Base-by-base conservation (phyloP, 2,113 vertebrate species). In the Labeo rohita region DNA sequence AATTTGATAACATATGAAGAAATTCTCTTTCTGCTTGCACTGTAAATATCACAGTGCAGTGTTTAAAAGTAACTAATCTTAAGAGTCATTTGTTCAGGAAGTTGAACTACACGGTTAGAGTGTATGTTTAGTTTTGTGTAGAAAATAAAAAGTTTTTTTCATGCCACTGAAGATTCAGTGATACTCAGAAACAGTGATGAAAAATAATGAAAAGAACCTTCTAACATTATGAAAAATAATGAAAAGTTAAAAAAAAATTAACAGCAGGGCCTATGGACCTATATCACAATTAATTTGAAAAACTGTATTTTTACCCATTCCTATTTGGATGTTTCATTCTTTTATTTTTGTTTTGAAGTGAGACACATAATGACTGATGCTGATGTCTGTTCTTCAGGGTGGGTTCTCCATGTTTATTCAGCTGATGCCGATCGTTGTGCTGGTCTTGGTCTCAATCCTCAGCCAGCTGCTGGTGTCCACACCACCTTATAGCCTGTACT, bases 361-460 rank as follows among this genome's bases (percentile, higher is more conserved):
- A 59, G 47, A 13, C 50, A 45, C 34, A 47, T 49, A 70, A 9
- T 61, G 47, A 16, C 56, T 10, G 21, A 72, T 66, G 9, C n/a
- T 63, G 16, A 8, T 75, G 39, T 12, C 87, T 83, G 34, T 91
- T 70, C 50, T 70, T 34, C 74, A 99, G 98, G 98, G 98, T 84
- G 98, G 98, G 49, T 99, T 99, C 93, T 99, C 98, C 79, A 98
- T 98, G 96, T 97, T 99, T 87, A 97, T 99, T 91, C 98, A 99
- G 92, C 92, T 99, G 92, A 97, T 99, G 97, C 98, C 98, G 85
- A 96, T 99, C 72, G 95, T 99, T 89, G 96, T 99, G 43, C 91
- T 99, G 92, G 97, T 99, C 88, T 94, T 99, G 15, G 97, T 99
- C 86, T 99, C 98, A 52, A 93, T 99, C 87, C 92, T 99, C 91